Evolutionary conservation across 2,888 invertebrate species (phyloP).

Genomic region (Limnephilus marmoratus): DNA sequence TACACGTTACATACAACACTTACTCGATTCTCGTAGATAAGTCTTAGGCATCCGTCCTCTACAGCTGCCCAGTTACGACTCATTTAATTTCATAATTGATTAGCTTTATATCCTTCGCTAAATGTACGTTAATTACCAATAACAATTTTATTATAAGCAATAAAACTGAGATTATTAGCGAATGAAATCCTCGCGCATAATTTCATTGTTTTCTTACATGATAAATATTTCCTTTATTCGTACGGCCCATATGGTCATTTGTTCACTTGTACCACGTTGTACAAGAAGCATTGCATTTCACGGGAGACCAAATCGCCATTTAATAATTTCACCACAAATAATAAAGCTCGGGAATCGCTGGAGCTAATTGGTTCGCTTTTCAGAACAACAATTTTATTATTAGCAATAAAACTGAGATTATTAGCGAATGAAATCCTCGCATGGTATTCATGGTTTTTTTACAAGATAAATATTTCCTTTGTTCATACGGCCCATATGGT

Average conservation of each 20-base stretch:
- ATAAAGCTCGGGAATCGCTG: too few species aligned
- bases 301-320: too few species aligned
- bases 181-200: too few species aligned
- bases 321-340: too few species aligned
- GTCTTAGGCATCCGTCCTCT: neutral
- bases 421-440: too few species aligned
- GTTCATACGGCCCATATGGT: neutral
- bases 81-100: neutral
- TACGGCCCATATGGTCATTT: too few species aligned
- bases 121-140: neutral
- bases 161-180: neutral
- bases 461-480: neutral
- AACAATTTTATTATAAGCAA: neutral
- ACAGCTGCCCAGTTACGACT: neutral
- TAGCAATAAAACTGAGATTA: neutral
- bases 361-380: too few species aligned
- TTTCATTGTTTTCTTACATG: too few species aligned
- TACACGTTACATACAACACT: neutral
- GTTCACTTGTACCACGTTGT: too few species aligned
- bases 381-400: neutral
- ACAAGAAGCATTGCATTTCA: too few species aligned
- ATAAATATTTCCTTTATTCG: neutral
- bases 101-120: neutral
- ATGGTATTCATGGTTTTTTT: too few species aligned
- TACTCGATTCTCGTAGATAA: neutral